Percentiles rank a stretch among this genome's conserved stretches.
These are phyloP conservation scores for Leptura quadrifasciata DNA, from an alignment of 2,888 invertebrate genomes.

Conservation along the genomic window DNA sequence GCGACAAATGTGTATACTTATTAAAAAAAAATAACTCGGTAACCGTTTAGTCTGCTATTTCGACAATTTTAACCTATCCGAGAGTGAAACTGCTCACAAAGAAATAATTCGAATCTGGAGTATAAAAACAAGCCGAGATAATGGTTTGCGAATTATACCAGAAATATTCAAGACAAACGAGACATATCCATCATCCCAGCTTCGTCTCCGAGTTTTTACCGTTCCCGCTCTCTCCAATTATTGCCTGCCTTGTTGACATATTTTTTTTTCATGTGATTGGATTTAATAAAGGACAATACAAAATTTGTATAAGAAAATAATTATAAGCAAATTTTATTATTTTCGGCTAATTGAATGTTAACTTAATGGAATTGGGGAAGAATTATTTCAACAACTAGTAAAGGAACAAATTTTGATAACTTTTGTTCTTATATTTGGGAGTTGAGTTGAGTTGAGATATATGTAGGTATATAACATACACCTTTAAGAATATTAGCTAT, in stretches of 20 bases:
- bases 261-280: constrained; percentile 50
- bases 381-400: no score
- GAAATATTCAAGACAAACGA: constrained; percentile 61
- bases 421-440: no score
- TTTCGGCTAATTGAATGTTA: neutral
- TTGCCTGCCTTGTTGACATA: constrained; percentile 51
- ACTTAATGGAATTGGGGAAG: neutral
- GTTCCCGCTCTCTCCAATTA: constrained; percentile 51
- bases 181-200: constrained; percentile 59
- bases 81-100: constrained; percentile 44
- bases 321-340: neutral
- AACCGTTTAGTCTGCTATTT: constrained; percentile 22
- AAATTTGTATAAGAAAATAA: neutral
- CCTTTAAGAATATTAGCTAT: no score
- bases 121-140: constrained; percentile 51
- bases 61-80: constrained; percentile 26
- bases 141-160: constrained; percentile 55
- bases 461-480: no score
- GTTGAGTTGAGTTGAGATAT: no score
- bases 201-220: constrained; percentile 52
- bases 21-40: constrained; percentile 5
- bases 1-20: neutral
- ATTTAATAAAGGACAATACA: constrained; percentile 14
- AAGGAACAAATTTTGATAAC: no score
- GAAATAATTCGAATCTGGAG: constrained; percentile 44